Conservation (phyloP, 2,797 vertebrate genomes). For the Cetoscarus ocellatus region DNA sequence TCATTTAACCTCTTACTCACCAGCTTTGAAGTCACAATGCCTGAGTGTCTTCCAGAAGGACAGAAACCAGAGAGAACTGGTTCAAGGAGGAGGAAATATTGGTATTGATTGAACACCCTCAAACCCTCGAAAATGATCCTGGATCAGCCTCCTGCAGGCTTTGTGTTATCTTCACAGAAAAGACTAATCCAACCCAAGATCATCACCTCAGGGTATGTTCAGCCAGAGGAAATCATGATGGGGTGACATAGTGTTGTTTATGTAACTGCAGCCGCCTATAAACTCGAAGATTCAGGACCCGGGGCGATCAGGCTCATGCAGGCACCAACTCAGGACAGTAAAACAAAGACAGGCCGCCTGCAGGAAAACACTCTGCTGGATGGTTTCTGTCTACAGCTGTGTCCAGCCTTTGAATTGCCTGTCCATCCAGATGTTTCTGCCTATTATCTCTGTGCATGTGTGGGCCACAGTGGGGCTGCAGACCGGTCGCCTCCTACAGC, state of each 20-base stretch:
- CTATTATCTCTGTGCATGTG: conserved; percentile 45
- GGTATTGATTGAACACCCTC: neutral
- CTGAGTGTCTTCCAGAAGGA: neutral
- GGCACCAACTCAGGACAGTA: conserved; percentile 42
- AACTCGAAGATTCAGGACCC: conserved; percentile 50
- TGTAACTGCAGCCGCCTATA: conserved; percentile 40
- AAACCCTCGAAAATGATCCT: neutral
- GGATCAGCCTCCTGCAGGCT: neutral
- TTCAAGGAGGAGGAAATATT: neutral
- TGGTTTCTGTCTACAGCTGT: conserved; percentile 67
- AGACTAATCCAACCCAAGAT: conserved; percentile 15
- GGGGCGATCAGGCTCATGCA: conserved; percentile 38
- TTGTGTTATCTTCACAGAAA: conserved; percentile 1
- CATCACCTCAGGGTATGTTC: conserved; percentile 32
- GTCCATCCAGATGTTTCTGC: conserved; percentile 69
- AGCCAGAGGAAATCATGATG: conserved; percentile 26
- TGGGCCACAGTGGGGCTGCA: conserved; percentile 13
- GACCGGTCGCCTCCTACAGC: conserved; percentile 3
- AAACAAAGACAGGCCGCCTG: conserved; percentile 60
- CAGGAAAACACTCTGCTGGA: conserved; percentile 55
- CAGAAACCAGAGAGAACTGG: neutral
- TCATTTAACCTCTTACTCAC: neutral
- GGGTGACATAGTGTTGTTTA: conserved; percentile 42
- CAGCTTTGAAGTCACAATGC: neutral
- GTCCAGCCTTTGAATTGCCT: conserved; percentile 63